Conservation (phyloP, 2,113 vertebrate species). For the Ictalurus furcatus region DNA sequence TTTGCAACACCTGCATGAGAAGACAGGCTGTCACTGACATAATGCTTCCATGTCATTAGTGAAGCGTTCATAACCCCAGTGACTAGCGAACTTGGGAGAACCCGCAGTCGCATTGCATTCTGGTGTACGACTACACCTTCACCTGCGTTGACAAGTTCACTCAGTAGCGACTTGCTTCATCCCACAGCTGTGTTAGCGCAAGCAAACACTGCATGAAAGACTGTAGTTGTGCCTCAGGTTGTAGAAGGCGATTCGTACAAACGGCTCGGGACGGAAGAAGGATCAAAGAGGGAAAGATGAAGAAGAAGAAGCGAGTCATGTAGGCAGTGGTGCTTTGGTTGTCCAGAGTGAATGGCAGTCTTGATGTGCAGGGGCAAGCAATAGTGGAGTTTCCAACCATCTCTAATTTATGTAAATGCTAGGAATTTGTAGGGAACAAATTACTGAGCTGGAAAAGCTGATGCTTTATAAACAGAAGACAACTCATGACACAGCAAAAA, state of each 20-base stretch:
- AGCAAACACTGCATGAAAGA: background rate
- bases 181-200: conserved; percentile 6
- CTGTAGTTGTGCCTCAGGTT: background rate
- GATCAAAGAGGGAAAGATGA: background rate
- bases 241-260: too few relatives aligned
- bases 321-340: background rate
- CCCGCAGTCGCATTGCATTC: background rate
- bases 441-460: background rate
- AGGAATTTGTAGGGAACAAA: background rate
- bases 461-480: background rate
- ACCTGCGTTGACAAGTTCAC: conserved; percentile 20
- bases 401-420: background rate
- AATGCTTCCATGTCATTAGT: background rate
- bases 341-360: background rate
- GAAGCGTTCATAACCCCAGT: background rate
- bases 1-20: conserved; percentile 31
- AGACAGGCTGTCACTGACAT: conserved; percentile 10
- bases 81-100: background rate
- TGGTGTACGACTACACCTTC: background rate
- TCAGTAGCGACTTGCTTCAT: background rate
- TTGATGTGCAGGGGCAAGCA: background rate
- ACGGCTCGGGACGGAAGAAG: background rate
- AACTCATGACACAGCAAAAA: background rate
- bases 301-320: background rate
- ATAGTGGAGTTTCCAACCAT: background rate